Evolutionary conservation across 2,797 vertebrate genomes (phyloP).

Genomic region (Phyllotis vaccarum): DNA sequence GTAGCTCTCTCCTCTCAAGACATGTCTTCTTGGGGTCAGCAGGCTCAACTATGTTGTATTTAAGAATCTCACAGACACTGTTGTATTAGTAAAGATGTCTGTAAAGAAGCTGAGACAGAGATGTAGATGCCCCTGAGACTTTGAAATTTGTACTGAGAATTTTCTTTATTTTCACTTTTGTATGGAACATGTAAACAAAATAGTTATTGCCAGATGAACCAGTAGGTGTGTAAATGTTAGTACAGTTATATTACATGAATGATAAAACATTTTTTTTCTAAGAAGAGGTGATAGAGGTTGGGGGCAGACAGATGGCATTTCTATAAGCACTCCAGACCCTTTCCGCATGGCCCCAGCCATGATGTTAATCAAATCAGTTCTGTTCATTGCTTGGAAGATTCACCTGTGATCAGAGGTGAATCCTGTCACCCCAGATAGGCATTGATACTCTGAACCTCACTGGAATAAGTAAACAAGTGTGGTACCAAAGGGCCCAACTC

Average conservation of each 20-base stretch:
- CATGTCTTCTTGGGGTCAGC: accelerated
- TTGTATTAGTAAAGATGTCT: neutral
- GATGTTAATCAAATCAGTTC: neutral
- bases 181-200: neutral
- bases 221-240: neutral
- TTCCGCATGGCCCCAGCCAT: neutral
- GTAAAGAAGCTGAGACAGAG: neutral
- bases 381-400: neutral
- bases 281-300: neutral
- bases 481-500: neutral
- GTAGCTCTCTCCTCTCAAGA: accelerated
- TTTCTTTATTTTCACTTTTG: neutral
- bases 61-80: neutral
- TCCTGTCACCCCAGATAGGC: neutral
- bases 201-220: neutral
- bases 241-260: neutral
- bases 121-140: neutral
- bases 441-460: neutral
- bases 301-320: neutral
- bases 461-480: too few relatives aligned
- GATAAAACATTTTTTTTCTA: neutral
- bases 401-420: neutral
- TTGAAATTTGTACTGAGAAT: neutral
- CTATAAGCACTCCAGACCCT: neutral
- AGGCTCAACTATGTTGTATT: accelerated